Conservation (phyloP, 2,888 invertebrate species). For the Dendrolimus pini region DNA sequence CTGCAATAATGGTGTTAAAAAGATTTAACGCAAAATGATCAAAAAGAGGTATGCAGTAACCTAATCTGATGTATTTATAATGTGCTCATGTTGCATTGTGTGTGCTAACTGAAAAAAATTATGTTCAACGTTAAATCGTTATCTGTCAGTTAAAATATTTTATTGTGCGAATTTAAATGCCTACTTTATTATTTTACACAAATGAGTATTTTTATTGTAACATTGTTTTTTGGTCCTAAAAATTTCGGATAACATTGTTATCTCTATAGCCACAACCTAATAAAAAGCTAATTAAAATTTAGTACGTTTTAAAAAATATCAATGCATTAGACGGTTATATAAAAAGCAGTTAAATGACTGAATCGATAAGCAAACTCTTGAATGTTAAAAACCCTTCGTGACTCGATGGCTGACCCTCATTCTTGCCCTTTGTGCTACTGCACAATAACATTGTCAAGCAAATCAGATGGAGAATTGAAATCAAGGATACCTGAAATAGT, state of each 20-base stretch:
- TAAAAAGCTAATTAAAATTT: slow-evolving; percentile 22
- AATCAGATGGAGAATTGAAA: slow-evolving; percentile 59
- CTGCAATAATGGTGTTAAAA: background rate
- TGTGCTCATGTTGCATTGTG: background rate
- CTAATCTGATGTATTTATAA: background rate
- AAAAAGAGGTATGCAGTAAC: background rate
- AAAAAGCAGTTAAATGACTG: slow-evolving; percentile 40
- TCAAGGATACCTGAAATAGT: slow-evolving; percentile 67
- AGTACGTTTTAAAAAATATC: slow-evolving; percentile 51
- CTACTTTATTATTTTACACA: background rate
- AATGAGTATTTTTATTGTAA: background rate
- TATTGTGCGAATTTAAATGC: background rate
- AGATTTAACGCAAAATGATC: background rate
- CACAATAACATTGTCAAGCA: slow-evolving; percentile 57
- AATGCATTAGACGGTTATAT: slow-evolving; percentile 42
- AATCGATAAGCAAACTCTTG: slow-evolving; percentile 50
- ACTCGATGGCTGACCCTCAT: slow-evolving; percentile 38
- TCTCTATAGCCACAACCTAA: background rate
- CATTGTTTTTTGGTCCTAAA: too few relatives aligned
- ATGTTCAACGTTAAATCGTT: background rate
- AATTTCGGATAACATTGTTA: background rate
- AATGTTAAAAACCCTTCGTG: slow-evolving; percentile 45
- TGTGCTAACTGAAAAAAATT: background rate
- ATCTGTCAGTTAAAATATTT: background rate
- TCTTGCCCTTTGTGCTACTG: slow-evolving; percentile 34